Conservation (phyloP, 35 echinoderm and acorn worm species). For the Eucidaris tribuloides region DNA sequence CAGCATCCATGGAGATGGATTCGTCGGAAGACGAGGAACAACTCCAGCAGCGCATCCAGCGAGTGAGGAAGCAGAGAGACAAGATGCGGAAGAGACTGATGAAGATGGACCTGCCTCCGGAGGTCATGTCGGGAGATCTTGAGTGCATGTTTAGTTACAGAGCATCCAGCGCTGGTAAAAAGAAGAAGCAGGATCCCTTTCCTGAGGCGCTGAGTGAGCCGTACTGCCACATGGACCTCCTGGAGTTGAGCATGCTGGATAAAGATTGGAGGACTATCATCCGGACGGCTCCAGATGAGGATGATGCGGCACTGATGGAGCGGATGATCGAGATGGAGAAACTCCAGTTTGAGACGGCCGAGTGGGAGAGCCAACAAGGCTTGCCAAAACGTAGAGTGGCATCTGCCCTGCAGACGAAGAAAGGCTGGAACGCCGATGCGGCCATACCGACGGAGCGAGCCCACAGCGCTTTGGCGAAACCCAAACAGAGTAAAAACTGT, state of each 20-base stretch:
- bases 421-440: conserved; percentile 83
- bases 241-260: conserved; percentile 70
- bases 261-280: conserved; percentile 81
- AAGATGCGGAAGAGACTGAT: conserved; percentile 51
- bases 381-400: conserved; percentile 48
- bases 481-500: conserved; percentile 70
- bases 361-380: conserved; percentile 61
- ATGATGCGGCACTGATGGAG: conserved; percentile 68
- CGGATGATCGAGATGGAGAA: conserved; percentile 89
- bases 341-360: conserved; percentile 68
- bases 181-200: conserved; percentile 58
- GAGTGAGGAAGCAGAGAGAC: conserved; percentile 14
- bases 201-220: conserved; percentile 72
- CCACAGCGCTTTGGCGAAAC: conserved; percentile 48
- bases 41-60: conserved; percentile 21
- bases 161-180: conserved; percentile 51
- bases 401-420: conserved; percentile 69
- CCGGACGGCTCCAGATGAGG: conserved; percentile 49
- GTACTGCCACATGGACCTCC: conserved; percentile 84
- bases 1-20: background rate
- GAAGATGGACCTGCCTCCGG: conserved; percentile 48
- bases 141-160: conserved; percentile 43
- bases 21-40: conserved; percentile 30
- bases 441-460: conserved; percentile 84
- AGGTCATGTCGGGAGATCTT: conserved; percentile 57